Evolutionary conservation across 2,888 invertebrate genomes (phyloP), one percentile per base, ranked within the genome.

Genomic region (Acanthococcus lagerstroemiae): DNA sequence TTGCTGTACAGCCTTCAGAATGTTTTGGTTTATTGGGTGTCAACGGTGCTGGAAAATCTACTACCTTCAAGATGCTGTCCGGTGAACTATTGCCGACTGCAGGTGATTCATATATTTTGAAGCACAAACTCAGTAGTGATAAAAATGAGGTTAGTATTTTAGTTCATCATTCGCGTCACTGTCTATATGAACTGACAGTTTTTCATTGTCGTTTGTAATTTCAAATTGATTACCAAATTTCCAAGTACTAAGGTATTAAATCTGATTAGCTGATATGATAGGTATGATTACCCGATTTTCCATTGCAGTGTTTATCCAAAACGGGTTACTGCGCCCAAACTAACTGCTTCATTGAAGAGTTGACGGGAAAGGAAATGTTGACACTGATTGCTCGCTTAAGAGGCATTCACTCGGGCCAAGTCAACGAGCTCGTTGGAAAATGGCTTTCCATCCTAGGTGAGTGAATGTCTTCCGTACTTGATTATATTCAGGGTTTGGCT

Each of bases 291-390:
- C n/a, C n/a, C n/a, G n/a, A n/a, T n/a, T n/a, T n/a, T n/a, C n/a
- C n/a, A n/a, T n/a, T n/a, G n/a, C 76, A 88, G 84, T 90, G 87
- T 73, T 79, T 87, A 61, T 80, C 81, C 61, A 79, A 82, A 68
- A 82, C 93, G 73, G 91, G 93, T 26, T 95, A 95, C 77, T 95
- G 95, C 75, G 94, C 95, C 0, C 95, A 95, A 78, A 86, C 85
- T 75, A 85, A 88, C 77, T 90, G 90, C 0, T 76, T 93, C 52
- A 86, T 91, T 72, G 82, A 81, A 66, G 85, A 85, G 72, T 80
- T 90, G 74, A 88, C 90, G 6, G 87, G 88, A 0, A 77, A 81
- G 66, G 85, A 92, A 74, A 86, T 87, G 73, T 77, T 95, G 54
- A 77, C 75, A 55, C 78, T 88, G 68, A 84, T 89, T 77, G 87